Evolutionary conservation across 2,797 vertebrate genomes (phyloP).

Genomic region (Epinephelus coioides): DNA sequence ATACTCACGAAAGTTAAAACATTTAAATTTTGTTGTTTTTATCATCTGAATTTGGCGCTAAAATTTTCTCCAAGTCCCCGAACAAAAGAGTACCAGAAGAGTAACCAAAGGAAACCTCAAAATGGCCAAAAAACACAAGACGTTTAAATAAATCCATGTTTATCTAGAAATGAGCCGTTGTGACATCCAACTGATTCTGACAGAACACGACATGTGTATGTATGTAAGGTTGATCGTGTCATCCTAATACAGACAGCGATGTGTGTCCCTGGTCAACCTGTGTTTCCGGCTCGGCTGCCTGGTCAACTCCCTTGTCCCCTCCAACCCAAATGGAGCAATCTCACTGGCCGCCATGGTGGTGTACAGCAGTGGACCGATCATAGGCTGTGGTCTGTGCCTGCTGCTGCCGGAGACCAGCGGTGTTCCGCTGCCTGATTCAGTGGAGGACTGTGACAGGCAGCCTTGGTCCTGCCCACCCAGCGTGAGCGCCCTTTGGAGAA

Average conservation of each 20-base stretch:
- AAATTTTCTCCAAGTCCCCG: too few relatives aligned
- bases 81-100: too few relatives aligned
- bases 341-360: conserved; percentile 81
- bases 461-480: conserved; percentile 20
- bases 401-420: conserved; percentile 85
- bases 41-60: too few relatives aligned
- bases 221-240: background rate
- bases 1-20: too few relatives aligned
- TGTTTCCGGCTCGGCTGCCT: conserved; percentile 80
- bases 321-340: conserved; percentile 64
- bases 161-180: too few relatives aligned
- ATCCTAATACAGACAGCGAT: conserved; percentile 76
- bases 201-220: too few relatives aligned
- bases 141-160: too few relatives aligned
- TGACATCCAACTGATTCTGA: too few relatives aligned
- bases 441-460: conserved; percentile 81
- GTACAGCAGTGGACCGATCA: conserved; percentile 82
- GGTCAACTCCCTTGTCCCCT: conserved; percentile 73
- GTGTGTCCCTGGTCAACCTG: conserved; percentile 79
- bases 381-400: conserved; percentile 78
- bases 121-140: too few relatives aligned
- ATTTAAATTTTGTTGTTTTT: too few relatives aligned
- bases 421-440: conserved; percentile 78
- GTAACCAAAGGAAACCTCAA: too few relatives aligned
- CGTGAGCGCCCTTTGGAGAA: conserved; percentile 34